A percentile compares a stretch with the other conserved stretches of the same genome.
Evolutionary conservation across 2,797 vertebrate species (phyloP).

Genomic region (Acrossocheilus fasciatus): DNA sequence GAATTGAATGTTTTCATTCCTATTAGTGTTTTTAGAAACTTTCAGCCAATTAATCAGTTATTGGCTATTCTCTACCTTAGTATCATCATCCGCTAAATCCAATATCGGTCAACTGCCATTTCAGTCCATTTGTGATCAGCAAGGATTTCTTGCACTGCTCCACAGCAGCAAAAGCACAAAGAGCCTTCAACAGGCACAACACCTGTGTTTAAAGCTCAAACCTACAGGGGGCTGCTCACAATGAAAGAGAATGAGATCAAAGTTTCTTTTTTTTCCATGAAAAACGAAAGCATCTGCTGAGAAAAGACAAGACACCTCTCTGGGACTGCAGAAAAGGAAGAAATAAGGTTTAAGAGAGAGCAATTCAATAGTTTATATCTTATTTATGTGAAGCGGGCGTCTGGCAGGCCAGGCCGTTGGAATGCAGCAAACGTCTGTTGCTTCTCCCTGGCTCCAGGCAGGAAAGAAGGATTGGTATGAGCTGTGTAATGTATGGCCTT

Average conservation of each 20-base stretch:
- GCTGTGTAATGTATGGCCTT: conserved; percentile 54
- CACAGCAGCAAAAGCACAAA: conserved; percentile 1
- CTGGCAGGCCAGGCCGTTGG: background rate
- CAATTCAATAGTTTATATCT: conserved; percentile 54
- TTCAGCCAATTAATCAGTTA: background rate
- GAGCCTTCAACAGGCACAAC: background rate
- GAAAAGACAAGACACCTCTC: conserved; percentile 20
- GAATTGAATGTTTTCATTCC: background rate
- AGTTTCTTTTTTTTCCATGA: conserved; percentile 9
- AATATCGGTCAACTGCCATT: background rate
- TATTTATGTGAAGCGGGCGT: conserved; percentile 31
- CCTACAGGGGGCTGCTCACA: conserved; percentile 7
- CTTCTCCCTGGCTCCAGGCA: background rate
- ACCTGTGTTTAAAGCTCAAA: conserved; percentile 19
- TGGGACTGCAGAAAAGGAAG: conserved; percentile 12
- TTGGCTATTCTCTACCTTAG: background rate
- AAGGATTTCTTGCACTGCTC: background rate
- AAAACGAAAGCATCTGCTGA: background rate
- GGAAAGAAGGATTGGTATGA: conserved; percentile 51
- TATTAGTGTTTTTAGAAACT: background rate
- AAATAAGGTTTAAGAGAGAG: conserved; percentile 19
- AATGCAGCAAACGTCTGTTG: conserved; percentile 29
- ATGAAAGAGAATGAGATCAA: conserved; percentile 1
- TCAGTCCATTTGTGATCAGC: background rate
- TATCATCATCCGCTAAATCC: background rate